Evolutionary conservation across 1,140 invertebrate species (phyloP), one percentile per base, ranked within the genome.

Genomic region (Zaprionus taronus): DNA sequence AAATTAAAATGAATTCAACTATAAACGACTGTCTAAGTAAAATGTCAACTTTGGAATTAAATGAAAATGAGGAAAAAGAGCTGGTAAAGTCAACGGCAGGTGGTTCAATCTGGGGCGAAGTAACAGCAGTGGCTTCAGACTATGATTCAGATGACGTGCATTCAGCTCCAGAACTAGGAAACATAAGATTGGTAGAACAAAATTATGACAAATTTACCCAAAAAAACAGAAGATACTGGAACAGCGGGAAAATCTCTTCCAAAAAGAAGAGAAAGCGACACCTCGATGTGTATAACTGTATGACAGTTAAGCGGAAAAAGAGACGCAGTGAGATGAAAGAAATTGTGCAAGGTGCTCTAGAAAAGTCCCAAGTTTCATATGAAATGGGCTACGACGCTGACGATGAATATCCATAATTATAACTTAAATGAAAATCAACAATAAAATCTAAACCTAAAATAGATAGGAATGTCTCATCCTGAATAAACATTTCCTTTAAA

Each of bases 381-480:
- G 70, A 72, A 17, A 5, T 41, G 4, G 70, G 70, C n/a, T 72
- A 72, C 31, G 70, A 72, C 2, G 70, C 63, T 5, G 70, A 72
- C 2, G 34, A 66, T 51, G 70, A 72, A 31, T 24, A 57, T 58
- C 65, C 17, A 57, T 22, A 2, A 55, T 38, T 51, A 24, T 4
- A 38, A 34, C 31, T 34, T 11, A 34, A 9, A 0, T 34, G 9
- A 34, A 34, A 34, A 34, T 4, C 0, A 34, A 34, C 9, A 34
- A 34, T 34, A 3, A 31, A 31, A 31, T 11, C 0, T 3, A 34
- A 34, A 34, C 9, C 3, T 11, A 11, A 34, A 11, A 31, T 28
- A 0, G 28, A 9, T 28, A 28, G 1, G 1, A 26, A 31, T 31
- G 0, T 31, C 31, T 11, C 9, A 34, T 11, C 9, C 9, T 0